Evolutionary conservation across 2,113 vertebrate genomes (phyloP).

Genomic region (Argyrosomus japonicus): DNA sequence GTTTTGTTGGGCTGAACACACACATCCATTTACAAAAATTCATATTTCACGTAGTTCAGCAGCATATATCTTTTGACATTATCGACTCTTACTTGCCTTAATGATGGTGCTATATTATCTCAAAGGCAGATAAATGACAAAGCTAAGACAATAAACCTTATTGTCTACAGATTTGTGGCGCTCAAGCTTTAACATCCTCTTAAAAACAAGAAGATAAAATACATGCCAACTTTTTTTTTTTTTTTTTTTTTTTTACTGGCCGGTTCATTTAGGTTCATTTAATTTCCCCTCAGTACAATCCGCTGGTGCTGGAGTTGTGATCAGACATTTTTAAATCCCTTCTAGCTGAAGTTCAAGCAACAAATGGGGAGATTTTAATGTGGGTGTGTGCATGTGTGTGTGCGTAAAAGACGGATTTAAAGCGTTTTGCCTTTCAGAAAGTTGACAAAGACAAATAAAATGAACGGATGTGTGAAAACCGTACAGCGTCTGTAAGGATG

Average conservation of each 20-base stretch:
- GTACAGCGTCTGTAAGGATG: conserved; percentile 46
- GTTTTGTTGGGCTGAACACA: conserved; percentile 6
- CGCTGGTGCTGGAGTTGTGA: conserved; percentile 47
- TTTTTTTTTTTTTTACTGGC: conserved; percentile 44
- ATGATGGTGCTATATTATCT: background rate
- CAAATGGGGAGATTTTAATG: conserved; percentile 42
- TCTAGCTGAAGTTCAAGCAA: conserved; percentile 56
- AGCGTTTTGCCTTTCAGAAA: conserved; percentile 44
- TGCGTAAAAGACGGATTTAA: conserved; percentile 29
- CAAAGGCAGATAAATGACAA: background rate
- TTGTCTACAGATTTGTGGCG: conserved; percentile 1
- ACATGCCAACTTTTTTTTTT: conserved; percentile 28
- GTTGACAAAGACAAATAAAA: conserved; percentile 42
- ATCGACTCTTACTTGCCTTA: background rate
- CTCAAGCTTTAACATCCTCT: background rate
- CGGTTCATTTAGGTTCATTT: conserved; percentile 7
- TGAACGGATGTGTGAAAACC: background rate
- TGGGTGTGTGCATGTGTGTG: conserved; percentile 5
- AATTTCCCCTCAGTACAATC: background rate
- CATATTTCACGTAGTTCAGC: background rate
- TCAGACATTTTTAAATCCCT: conserved; percentile 56
- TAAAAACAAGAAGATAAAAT: background rate
- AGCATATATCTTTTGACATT: conserved; percentile 3
- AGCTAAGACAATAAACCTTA: background rate
- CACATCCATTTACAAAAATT: conserved; percentile 9